Evolutionary conservation across 1,140 invertebrate genomes (phyloP).

Genomic region (Leptinotarsa defecta): DNA sequence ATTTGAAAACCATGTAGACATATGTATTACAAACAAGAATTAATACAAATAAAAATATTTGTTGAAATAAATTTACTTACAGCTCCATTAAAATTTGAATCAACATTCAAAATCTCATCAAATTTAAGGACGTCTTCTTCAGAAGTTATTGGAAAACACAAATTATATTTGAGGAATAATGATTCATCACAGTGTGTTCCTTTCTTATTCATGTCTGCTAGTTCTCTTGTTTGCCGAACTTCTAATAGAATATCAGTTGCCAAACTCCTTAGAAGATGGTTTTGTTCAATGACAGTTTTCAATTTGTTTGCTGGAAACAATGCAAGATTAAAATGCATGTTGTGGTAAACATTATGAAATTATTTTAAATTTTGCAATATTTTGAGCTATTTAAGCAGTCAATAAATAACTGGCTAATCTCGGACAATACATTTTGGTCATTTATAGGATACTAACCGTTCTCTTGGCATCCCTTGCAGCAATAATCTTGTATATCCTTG

Average conservation of each 20-base stretch:
- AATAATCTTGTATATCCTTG: background rate
- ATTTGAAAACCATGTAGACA: background rate
- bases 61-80: conserved; percentile 10
- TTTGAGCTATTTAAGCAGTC: background rate
- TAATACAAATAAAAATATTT: conserved; percentile 14
- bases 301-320: conserved; percentile 18
- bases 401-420: conserved; percentile 3
- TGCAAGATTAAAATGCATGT: conserved; percentile 10
- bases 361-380: background rate
- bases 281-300: conserved; percentile 17
- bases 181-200: conserved; percentile 12
- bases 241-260: conserved; percentile 19
- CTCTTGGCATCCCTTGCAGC: background rate
- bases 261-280: conserved; percentile 13
- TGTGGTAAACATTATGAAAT: conserved; percentile 1
- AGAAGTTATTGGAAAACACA: conserved; percentile 1
- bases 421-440: conserved; percentile 7
- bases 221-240: conserved; percentile 13
- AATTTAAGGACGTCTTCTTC: conserved; percentile 10
- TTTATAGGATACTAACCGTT: background rate
- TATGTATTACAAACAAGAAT: conserved; percentile 2
- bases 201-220: conserved; percentile 8
- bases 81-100: conserved; percentile 12
- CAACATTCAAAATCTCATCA: conserved; percentile 17
- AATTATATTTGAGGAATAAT: conserved; percentile 17